Evolutionary conservation across 2,888 invertebrate species (phyloP), one percentile per base, ranked within the genome.

Genomic region (Fragum sueziense): DNA sequence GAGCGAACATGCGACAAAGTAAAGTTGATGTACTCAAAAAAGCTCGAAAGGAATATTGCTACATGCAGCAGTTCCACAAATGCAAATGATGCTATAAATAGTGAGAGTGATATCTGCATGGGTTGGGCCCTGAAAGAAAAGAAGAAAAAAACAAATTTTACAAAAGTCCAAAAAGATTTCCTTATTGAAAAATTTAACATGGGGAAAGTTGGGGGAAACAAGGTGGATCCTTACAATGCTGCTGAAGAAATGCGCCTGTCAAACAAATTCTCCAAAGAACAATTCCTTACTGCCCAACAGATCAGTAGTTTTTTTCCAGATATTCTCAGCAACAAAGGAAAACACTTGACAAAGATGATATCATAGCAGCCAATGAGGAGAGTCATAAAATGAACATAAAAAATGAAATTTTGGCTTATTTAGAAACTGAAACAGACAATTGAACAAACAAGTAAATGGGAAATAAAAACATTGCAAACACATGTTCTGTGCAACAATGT

Each of bases 221-320:
- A 67, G 22, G 67, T 67, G 37, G 67, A 67, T 22, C 67, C 67
- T 22, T 67, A 34, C 34, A 34, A 34, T 33, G 37, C 67, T 11
- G 67, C 67, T 17, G 67, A 29, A 11, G 37, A 67, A 14, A 67
- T 67, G 37, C 17, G 67, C 20, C 11, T 14, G n/a, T n/a, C n/a
- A n/a, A 37, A 37, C 4, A 34, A 33, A 14, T 67, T 31, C 22
- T 34, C 31, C 4, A 34, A 37, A 20, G 67, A 37, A 7, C 34
- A 67, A n/a, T 34, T 67, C 25, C n/a, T 67, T 9, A n/a, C 67
- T 33, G 67, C 34, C 7, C 67, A 67, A 34, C 67, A 67, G 37
- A 67, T 67, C 6, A n/a, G 2, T 6, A 17, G 20, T 33, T 34
- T 6, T 34, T 67, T 34, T 67, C 41, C 9, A 41, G 41, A 41